Conservation (phyloP, 1,140 invertebrate genomes). For the Scaptomyza pallida region DNA sequence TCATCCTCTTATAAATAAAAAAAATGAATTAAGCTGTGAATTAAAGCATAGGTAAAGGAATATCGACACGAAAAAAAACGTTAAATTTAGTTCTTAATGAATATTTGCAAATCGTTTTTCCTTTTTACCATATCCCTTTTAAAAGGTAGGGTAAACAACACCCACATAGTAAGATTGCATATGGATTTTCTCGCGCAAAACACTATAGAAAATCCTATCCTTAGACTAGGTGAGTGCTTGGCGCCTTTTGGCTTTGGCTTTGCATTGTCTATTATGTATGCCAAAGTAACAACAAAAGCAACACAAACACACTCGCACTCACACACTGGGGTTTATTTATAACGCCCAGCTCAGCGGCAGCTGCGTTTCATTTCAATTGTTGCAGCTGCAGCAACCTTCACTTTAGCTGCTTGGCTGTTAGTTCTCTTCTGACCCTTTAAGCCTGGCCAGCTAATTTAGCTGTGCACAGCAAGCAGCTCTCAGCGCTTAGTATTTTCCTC, state of each 20-base stretch:
- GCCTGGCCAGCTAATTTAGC: constrained; percentile 62
- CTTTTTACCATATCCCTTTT: not conserved
- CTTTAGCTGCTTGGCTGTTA: constrained; percentile 25
- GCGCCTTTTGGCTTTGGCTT: constrained; percentile 40
- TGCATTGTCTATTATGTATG: constrained; percentile 45
- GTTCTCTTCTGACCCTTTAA: constrained; percentile 46
- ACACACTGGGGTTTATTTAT: not conserved
- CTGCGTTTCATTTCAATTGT: constrained; percentile 71
- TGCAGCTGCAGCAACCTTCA: constrained; percentile 38
- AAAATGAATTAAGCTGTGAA: too few relatives aligned
- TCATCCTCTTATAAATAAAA: not conserved
- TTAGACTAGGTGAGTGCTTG: constrained; percentile 32
- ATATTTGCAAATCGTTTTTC: not conserved
- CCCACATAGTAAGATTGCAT: not conserved
- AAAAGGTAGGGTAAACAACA: constrained; percentile 3
- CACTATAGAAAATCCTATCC: constrained; percentile 11
- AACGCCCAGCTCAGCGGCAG: constrained; percentile 30
- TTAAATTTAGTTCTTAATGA: too few relatives aligned
- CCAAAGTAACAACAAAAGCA: constrained; percentile 25
- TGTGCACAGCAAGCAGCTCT: constrained; percentile 10
- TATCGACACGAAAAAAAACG: too few relatives aligned
- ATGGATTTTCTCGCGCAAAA: constrained; percentile 12
- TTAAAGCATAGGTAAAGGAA: too few relatives aligned
- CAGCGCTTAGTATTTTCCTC: constrained; percentile 9
- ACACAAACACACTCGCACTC: not conserved